Evolutionary conservation across 2,797 vertebrate genomes (phyloP).

Genomic region (Clarias fuscus): DNA sequence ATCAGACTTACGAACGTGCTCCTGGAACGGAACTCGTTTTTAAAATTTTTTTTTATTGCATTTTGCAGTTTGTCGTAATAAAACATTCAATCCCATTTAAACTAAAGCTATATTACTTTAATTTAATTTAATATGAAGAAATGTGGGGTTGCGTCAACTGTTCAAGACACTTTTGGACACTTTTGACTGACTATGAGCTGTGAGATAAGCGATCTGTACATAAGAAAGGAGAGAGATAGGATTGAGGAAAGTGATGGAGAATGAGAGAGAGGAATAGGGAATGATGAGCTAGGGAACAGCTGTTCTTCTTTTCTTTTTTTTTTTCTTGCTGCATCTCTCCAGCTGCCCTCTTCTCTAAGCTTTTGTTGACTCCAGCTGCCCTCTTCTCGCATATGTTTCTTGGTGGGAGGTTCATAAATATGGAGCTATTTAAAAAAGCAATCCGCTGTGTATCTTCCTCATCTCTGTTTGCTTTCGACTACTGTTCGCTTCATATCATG

Average conservation of each 20-base stretch:
- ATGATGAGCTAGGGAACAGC: conserved; percentile 28
- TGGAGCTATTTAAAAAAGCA: conserved; percentile 20
- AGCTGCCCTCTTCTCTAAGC: conserved; percentile 12
- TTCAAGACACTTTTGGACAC: no score
- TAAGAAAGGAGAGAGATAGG: not conserved
- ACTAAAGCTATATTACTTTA: no score
- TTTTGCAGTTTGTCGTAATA: no score
- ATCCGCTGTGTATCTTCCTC: not conserved
- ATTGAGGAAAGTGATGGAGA: not conserved
- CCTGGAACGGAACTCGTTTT: no score
- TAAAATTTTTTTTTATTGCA: no score
- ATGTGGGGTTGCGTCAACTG: no score
- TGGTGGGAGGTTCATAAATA: conserved; percentile 9
- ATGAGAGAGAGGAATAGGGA: conserved; percentile 27
- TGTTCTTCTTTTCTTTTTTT: not conserved
- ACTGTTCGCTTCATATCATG: not conserved
- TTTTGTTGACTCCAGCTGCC: conserved; percentile 1
- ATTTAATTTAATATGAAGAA: no score
- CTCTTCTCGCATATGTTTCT: not conserved
- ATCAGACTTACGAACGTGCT: no score
- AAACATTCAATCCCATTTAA: no score
- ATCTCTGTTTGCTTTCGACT: not conserved
- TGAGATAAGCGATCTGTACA: not conserved
- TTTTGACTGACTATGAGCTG: not conserved
- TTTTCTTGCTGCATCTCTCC: not conserved